These are phyloP conservation scores for Rhea americana DNA, from an alignment of 2,113 vertebrate species.

Conservation along the genomic window DNA sequence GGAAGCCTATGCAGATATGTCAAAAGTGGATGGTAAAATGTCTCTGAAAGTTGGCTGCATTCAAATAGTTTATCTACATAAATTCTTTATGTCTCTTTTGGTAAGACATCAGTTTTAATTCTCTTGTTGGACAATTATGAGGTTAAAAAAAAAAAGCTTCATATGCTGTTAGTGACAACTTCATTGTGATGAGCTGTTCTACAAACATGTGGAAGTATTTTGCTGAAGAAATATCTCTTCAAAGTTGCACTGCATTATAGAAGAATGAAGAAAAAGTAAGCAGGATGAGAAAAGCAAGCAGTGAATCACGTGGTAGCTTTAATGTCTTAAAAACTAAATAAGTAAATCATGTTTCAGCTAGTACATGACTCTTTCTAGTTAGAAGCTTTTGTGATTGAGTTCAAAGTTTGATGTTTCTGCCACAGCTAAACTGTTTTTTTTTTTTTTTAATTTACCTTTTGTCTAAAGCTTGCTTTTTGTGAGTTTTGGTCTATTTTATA, in stretches of 20 bases:
- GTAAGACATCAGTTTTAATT: constrained; percentile 73
- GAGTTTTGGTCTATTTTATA: neutral
- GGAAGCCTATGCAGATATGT: constrained; percentile 83
- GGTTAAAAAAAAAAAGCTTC: neutral
- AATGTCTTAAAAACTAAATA: neutral
- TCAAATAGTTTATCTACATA: constrained; percentile 93
- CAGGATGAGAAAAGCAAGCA: neutral
- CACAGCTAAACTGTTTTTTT: neutral
- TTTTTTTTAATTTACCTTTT: neutral
- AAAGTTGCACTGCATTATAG: neutral
- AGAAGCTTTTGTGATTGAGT: neutral
- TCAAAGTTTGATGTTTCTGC: neutral
- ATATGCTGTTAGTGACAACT: neutral
- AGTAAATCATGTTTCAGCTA: neutral
- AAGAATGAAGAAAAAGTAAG: neutral
- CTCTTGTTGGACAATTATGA: neutral
- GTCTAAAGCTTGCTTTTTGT: neutral
- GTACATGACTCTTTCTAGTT: neutral
- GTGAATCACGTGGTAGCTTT: neutral
- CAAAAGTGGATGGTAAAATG: constrained; percentile 86
- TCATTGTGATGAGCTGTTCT: neutral
- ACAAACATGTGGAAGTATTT: neutral
- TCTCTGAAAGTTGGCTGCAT: constrained; percentile 93
- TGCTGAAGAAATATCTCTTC: neutral
- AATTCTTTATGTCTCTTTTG: constrained; percentile 92